Evolutionary conservation across 1,140 invertebrate species (phyloP), one percentile per base, ranked within the genome.

Genomic region (Drosophila ficusphila): DNA sequence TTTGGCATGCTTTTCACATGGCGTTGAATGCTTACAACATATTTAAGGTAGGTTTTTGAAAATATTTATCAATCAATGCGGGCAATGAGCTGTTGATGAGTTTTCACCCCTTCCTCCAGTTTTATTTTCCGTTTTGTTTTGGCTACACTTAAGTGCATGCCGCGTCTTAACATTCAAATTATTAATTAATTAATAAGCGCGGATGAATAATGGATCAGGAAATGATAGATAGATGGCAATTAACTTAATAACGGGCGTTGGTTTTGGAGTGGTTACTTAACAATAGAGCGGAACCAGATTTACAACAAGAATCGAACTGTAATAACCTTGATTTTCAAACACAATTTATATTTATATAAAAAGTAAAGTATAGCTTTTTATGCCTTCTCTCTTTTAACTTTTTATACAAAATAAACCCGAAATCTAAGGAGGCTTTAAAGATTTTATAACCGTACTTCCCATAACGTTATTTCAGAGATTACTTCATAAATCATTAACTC

Each of bases 151-250:
- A 72, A 36, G 29, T 67, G 70, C 49, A 68, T 46, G 77, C 58
- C 67, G 70, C 64, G 51, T 61, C 79, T 82, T 53, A n/a, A 62
- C 46, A 33, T 52, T 47, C 39, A 44, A 73, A 76, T 76, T 85
- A 68, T 76, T 60, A 86, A 76, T 73, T 79, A 85, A 83, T 83
- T 78, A 86, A 76, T 53, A 76, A 68, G 58, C 75, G 62, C 79
- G 77, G 79, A 86, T 74, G 54, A 56, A 53, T 77, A 81, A 81
- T 82, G 60, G 60, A 68, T 62, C 49, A 74, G 79, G 79, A 83
- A 82, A 83, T 69, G 79, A 82, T 82, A 57, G 73, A 82, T 73
- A 51, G 78, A 62, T 54, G 46, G 25, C 52, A 78, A 82, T 82
- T 78, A 82, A 70, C 25, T 47, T 82, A 83, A 83, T 82, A 60